phyloP scores from a whole-genome alignment of 2,113 vertebrate species.

The Mormoops blainvillei region DNA sequence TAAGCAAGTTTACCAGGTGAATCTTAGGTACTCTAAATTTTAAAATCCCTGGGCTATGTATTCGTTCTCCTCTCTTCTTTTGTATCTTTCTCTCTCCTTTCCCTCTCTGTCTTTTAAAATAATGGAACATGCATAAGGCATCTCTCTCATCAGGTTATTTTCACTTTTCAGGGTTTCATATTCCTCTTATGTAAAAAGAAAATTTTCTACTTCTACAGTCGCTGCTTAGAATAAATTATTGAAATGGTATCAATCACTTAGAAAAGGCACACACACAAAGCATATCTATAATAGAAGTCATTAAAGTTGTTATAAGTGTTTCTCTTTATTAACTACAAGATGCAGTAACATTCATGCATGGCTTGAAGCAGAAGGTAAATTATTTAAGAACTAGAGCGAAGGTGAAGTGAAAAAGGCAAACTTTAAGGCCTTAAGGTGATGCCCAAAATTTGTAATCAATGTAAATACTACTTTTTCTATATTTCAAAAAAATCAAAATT shows the following conservation, averaged over 20 bases:
- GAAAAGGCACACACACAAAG: not conserved
- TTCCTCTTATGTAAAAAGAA: slow-evolving; percentile 13
- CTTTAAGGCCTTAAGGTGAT: not conserved
- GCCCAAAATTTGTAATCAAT: not conserved
- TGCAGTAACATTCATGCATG: not conserved
- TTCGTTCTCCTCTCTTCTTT: not conserved
- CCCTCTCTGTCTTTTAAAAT: not conserved
- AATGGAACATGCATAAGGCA: not conserved
- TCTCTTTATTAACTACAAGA: not conserved
- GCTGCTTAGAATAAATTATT: slow-evolving; percentile 17
- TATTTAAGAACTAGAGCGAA: not conserved
- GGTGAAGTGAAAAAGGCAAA: not conserved
- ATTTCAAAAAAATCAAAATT: not conserved
- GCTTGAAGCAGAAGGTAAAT: not conserved
- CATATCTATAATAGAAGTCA: not conserved
- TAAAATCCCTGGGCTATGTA: not conserved
- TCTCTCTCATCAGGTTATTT: not conserved
- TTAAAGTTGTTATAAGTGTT: not conserved
- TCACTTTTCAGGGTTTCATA: not conserved
- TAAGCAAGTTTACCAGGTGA: not conserved
- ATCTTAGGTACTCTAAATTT: not conserved
- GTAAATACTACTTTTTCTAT: not conserved
- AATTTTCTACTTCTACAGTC: not conserved
- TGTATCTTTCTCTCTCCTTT: not conserved
- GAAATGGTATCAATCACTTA: not conserved